A percentile compares a stretch with the other conserved stretches of the same genome.
Evolutionary conservation across 1,140 invertebrate genomes (phyloP).

Genomic region (Drosophila sp.): DNA sequence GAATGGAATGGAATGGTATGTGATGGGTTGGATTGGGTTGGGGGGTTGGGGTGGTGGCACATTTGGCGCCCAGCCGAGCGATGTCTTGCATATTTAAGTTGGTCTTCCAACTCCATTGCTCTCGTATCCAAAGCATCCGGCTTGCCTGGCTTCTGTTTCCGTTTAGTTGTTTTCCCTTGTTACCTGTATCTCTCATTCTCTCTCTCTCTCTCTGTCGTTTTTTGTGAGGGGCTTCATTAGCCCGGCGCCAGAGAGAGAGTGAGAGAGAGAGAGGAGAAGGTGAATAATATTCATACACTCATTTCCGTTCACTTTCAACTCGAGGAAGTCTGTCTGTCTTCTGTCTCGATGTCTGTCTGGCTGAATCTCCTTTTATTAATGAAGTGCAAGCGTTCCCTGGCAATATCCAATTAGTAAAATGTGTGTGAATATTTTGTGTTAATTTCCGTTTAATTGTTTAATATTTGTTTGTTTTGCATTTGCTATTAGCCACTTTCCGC

Average conservation of each 20-base stretch:
- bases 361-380: constrained; percentile 57
- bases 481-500: constrained; percentile 71
- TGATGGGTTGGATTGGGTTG: background rate
- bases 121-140: constrained; percentile 23
- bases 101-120: background rate
- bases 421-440: constrained; percentile 70
- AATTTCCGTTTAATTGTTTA: constrained; percentile 82
- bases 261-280: background rate
- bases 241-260: background rate
- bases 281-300: constrained; percentile 51
- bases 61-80: constrained; percentile 71
- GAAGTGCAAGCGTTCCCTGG: constrained; percentile 40
- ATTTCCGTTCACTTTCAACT: constrained; percentile 67
- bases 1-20: background rate
- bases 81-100: constrained; percentile 79
- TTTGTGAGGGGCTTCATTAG: constrained; percentile 57
- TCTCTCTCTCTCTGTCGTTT: background rate
- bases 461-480: constrained; percentile 80
- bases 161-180: constrained; percentile 50
- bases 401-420: constrained; percentile 49
- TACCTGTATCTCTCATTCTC: constrained; percentile 42
- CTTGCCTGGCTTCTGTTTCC: constrained; percentile 48
- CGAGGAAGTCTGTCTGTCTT: constrained; percentile 25
- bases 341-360: constrained; percentile 16
- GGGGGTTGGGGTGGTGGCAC: constrained; percentile 32